Evolutionary conservation across 2,113 vertebrate genomes (phyloP).

Genomic region (Chlamydotis undulata): DNA sequence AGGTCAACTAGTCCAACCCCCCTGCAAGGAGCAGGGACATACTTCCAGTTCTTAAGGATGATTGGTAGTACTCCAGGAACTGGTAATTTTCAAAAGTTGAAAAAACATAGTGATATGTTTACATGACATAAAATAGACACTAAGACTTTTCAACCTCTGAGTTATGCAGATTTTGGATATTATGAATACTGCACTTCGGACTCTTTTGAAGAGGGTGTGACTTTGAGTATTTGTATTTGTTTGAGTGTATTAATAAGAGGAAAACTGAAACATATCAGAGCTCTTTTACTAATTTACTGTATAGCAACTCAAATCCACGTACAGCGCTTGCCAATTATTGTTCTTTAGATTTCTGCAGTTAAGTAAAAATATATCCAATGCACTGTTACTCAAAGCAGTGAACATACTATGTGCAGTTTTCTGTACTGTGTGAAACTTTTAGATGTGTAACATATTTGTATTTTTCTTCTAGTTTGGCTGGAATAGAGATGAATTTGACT

Average conservation of each 20-base stretch:
- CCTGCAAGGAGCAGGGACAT: no score
- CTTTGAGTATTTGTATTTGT: not conserved
- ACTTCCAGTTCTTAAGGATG: not conserved
- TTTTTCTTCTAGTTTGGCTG: conserved; percentile 83
- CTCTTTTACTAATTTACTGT: not conserved
- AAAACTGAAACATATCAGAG: not conserved
- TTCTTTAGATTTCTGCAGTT: not conserved
- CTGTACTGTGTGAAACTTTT: not conserved
- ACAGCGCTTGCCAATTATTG: rapidly evolving
- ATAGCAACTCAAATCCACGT: not conserved
- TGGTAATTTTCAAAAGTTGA: not conserved
- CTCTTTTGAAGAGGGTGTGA: not conserved
- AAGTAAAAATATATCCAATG: not conserved
- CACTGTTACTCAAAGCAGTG: not conserved
- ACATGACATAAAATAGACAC: not conserved
- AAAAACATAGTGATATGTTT: not conserved
- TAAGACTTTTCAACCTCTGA: not conserved
- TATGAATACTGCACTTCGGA: rapidly evolving
- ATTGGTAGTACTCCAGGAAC: not conserved
- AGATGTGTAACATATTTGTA: not conserved
- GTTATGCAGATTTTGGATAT: not conserved
- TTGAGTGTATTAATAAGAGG: not conserved
- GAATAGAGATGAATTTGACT: conserved; percentile 81
- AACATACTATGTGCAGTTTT: not conserved
- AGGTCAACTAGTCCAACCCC: no score